These are phyloP conservation scores for Mugil cephalus DNA, from an alignment of 2,113 vertebrate species.

Conservation along the genomic window DNA sequence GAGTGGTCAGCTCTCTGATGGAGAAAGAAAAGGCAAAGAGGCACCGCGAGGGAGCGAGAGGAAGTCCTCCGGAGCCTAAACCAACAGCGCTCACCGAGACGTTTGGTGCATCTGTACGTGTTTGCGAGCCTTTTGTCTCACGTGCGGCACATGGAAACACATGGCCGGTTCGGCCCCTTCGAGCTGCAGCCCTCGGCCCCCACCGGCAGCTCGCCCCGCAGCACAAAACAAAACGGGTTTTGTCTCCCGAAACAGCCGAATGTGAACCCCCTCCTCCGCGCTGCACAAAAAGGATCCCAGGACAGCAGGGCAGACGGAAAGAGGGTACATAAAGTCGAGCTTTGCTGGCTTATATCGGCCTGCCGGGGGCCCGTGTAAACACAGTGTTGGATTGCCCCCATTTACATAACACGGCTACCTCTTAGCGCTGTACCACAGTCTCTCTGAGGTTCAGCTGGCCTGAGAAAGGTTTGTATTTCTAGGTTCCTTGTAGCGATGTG, in stretches of 20 bases:
- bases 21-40: slow-evolving; percentile 52
- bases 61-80: slow-evolving; percentile 13
- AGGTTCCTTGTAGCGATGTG: slow-evolving; percentile 20
- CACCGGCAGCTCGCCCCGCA: slow-evolving; percentile 33
- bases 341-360: slow-evolving; percentile 55
- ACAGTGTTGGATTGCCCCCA: slow-evolving; percentile 45
- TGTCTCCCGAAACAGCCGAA: slow-evolving; percentile 78
- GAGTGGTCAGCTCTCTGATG: slow-evolving; percentile 55
- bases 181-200: slow-evolving; percentile 38
- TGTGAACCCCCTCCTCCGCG: slow-evolving; percentile 72
- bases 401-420: slow-evolving; percentile 52
- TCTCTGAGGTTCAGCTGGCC: slow-evolving; percentile 47
- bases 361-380: slow-evolving; percentile 68
- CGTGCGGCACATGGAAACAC: slow-evolving; percentile 60
- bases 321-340: slow-evolving; percentile 58
- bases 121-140: slow-evolving; percentile 45
- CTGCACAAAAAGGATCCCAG: slow-evolving; percentile 56
- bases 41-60: slow-evolving; percentile 19
- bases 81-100: slow-evolving; percentile 19
- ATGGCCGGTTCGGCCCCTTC: slow-evolving; percentile 43
- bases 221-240: slow-evolving; percentile 81
- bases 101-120: slow-evolving; percentile 27
- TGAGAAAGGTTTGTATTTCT: slow-evolving; percentile 11
- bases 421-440: slow-evolving; percentile 37
- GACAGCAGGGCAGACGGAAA: slow-evolving; percentile 50